Base-by-base conservation (phyloP, 2,888 invertebrate species). In the Ormyrus pomaceus region DNA sequence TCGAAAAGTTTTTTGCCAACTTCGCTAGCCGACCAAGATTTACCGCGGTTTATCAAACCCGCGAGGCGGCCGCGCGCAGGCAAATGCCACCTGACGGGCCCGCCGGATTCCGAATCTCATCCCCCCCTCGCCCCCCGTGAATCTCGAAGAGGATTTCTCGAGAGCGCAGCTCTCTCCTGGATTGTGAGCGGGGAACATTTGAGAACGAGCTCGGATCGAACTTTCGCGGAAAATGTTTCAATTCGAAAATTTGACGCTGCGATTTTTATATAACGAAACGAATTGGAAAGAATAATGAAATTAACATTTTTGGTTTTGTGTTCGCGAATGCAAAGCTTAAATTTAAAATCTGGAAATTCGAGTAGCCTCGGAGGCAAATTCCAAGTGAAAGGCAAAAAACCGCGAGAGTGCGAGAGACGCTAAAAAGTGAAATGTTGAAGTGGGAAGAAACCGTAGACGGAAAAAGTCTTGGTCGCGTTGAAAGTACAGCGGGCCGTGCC, bases 1-100 rank as follows among this genome's bases (percentile, higher is more conserved):
- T 77, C 72, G 77, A 65, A 77, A 72, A 72, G 66, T 72, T 77
- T 77, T 77, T 77, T 77, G 46, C 66, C 13, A 65, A 65, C 77
- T 66, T 71, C 48, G 48, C 56, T 46, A 2, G 11, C 19, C 13
- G 6, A 34, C 50, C 46, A 70, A 70, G 77, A 77, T 77, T 77
- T 77, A 71, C 50, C 56, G 77, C 71, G 62, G 77, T 77, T 75
- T 77, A 77, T 69, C 77, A 62, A 62, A 69, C 46, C 34, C 34
- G 34, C 34, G 34, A 34, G 34, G 34, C 34, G 34, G 34, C 34
- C 34, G 34, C 34, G 56, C 55, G 10, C 13, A 71, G 58, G 77
- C 77, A 77, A 77, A 77, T 64, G 56, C 70, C 62, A 51, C 45
- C 58, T 59, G 58, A 75, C 75, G 53, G 11, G 46, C 34, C 34